Percentiles rank a stretch among this genome's conserved stretches.
Evolutionary conservation across 2,113 vertebrate genomes (phyloP).

Genomic region (Aviceda subcristata): DNA sequence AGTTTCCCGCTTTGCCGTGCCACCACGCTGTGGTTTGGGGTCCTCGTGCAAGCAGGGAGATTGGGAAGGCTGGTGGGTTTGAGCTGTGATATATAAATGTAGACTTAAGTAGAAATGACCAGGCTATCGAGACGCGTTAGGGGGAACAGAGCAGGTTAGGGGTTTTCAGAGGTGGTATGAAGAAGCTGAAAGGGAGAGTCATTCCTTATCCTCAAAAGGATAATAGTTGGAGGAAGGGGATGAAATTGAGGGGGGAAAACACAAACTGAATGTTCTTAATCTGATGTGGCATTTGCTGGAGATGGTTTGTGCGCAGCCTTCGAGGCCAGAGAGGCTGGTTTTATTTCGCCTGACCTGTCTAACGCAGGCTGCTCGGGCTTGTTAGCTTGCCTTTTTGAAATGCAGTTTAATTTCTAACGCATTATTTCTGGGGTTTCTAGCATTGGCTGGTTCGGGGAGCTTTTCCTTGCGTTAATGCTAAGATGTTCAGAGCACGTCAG

Average conservation of each 20-base stretch:
- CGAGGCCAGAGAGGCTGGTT: not conserved
- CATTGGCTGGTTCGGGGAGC: not conserved
- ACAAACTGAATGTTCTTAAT: not conserved
- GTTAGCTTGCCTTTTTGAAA: not conserved
- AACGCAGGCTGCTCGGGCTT: not conserved
- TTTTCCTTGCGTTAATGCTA: fast-evolving
- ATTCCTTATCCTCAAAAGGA: not conserved
- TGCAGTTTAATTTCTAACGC: not conserved
- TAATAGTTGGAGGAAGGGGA: not conserved
- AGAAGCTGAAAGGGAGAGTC: not conserved
- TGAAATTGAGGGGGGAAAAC: not conserved
- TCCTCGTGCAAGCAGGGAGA: not conserved
- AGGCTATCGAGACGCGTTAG: not conserved
- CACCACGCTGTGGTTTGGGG: fast-evolving
- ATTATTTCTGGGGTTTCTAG: not conserved
- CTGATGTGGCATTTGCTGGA: not conserved
- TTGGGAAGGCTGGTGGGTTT: not conserved
- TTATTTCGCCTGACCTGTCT: not conserved
- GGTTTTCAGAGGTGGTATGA: not conserved
- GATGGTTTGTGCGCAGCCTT: not conserved
- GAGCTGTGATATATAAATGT: not conserved
- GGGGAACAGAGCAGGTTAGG: not conserved
- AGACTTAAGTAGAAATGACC: not conserved
- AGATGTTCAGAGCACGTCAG: not conserved
- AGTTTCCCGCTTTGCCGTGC: fast-evolving